Conservation (phyloP, 92 coral and sea anemone species). For the Epizoanthus rinbou region DNA sequence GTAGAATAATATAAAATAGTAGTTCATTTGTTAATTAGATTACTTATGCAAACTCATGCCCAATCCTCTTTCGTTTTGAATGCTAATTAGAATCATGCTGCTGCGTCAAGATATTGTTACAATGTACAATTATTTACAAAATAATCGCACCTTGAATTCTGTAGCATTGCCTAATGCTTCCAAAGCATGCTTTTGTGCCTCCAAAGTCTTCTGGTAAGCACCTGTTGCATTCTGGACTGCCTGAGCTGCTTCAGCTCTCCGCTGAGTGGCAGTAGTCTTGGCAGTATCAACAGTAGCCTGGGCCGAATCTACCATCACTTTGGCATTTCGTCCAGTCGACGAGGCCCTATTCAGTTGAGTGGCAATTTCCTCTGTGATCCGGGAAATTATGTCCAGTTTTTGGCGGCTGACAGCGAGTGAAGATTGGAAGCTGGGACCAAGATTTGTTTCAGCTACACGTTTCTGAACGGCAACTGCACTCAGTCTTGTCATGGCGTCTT, state of each 20-base stretch:
- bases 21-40: too few relatives aligned
- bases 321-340: conserved; percentile 58
- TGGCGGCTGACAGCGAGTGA: conserved; percentile 52
- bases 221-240: conserved; percentile 60
- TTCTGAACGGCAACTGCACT: conserved; percentile 51
- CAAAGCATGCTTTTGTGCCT: conserved; percentile 51
- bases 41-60: too few relatives aligned
- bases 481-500: conserved; percentile 67
- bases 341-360: conserved; percentile 44
- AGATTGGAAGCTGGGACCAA: conserved; percentile 68
- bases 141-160: conserved; percentile 71
- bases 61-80: too few relatives aligned
- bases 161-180: conserved; percentile 60
- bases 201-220: conserved; percentile 59
- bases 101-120: too few relatives aligned
- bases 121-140: too few relatives aligned
- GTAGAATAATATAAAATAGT: too few relatives aligned
- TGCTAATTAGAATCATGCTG: background rate
- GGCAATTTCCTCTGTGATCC: conserved; percentile 41
- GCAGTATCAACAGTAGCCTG: conserved; percentile 58
- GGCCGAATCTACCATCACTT: conserved; percentile 58
- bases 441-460: conserved; percentile 53
- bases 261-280: conserved; percentile 54
- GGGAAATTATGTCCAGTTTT: conserved; percentile 56
- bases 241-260: conserved; percentile 59